Evolutionary conservation across 1,140 invertebrate genomes (phyloP).

Genomic region (Lasaia peninsularis): DNA sequence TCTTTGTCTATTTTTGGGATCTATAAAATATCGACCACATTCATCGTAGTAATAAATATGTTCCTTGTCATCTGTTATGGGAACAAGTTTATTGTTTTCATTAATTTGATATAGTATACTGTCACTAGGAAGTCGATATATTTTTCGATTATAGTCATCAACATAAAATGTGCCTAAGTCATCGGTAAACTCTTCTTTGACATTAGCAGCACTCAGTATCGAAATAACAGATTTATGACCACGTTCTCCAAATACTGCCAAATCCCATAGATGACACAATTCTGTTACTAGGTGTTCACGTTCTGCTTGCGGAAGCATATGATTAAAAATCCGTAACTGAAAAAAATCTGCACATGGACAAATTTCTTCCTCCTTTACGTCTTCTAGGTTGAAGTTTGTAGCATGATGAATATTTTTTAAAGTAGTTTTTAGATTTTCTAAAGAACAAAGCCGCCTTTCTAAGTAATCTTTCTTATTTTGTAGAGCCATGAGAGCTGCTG

Average conservation of each 20-base stretch:
- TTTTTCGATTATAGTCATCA: constrained; percentile 62
- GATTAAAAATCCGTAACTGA: constrained; percentile 61
- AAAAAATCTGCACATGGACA: constrained; percentile 62
- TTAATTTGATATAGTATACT: constrained; percentile 53
- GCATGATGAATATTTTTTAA: constrained; percentile 40
- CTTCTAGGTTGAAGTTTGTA: constrained; percentile 34
- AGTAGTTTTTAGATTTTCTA: constrained; percentile 55
- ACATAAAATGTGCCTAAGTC: constrained; percentile 57
- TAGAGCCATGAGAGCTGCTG: constrained; percentile 49
- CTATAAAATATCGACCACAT: constrained; percentile 65
- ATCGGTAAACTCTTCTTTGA: constrained; percentile 64
- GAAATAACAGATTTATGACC: constrained; percentile 65
- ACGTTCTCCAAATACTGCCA: constrained; percentile 54
- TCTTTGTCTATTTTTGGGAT: constrained; percentile 48
- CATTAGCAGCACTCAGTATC: constrained; percentile 57
- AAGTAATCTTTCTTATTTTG: constrained; percentile 58
- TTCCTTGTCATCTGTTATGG: constrained; percentile 51
- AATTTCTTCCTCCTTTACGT: constrained; percentile 37
- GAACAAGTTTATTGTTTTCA: constrained; percentile 57
- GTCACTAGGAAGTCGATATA: constrained; percentile 54
- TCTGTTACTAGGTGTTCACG: constrained; percentile 58
- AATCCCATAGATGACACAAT: constrained; percentile 60
- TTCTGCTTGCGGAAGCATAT: constrained; percentile 46
- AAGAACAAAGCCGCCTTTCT: constrained; percentile 39
- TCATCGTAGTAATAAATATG: constrained; percentile 67